phyloP scores from a whole-genome alignment of 2,797 vertebrate genomes.

The Taenioides sp. region DNA sequence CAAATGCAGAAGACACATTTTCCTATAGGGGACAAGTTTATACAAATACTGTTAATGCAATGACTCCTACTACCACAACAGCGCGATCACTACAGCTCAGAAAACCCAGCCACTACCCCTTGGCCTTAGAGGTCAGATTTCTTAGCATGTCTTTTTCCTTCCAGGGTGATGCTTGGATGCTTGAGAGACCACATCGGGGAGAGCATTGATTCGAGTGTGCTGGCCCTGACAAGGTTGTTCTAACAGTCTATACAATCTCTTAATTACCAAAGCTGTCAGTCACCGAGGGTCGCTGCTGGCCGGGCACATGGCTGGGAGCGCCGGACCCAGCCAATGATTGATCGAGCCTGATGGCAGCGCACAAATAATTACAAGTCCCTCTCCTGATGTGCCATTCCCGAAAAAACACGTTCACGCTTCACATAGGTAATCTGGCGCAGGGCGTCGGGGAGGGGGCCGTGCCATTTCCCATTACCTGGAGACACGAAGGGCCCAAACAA shows the following conservation, averaged over 20 bases:
- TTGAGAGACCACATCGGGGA: constrained; percentile 68
- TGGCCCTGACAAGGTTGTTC: constrained; percentile 96
- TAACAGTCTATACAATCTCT: constrained; percentile 94
- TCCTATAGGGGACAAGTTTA: neutral
- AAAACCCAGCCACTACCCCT: neutral
- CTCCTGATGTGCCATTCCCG: constrained; percentile 94
- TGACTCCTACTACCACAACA: neutral
- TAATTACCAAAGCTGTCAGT: constrained; percentile 99
- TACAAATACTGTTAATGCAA: neutral
- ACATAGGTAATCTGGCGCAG: constrained; percentile 88
- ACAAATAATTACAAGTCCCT: constrained; percentile 93
- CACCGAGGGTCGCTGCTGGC: constrained; percentile 83
- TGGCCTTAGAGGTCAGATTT: constrained; percentile 18
- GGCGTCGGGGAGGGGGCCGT: constrained; percentile 89
- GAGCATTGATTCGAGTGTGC: constrained; percentile 91
- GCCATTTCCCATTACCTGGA: constrained; percentile 95
- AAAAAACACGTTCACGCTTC: constrained; percentile 89
- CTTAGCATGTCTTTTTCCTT: constrained; percentile 66
- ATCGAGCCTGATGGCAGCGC: constrained; percentile 94
- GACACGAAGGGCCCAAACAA: constrained; percentile 79
- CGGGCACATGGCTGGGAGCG: constrained; percentile 81
- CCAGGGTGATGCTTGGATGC: constrained; percentile 77
- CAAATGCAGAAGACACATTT: too few species aligned
- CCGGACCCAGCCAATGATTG: constrained; percentile 88
- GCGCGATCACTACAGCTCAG: neutral